phyloP scores from a whole-genome alignment of 2,888 invertebrate genomes.

The Trachelus iudaicus region DNA sequence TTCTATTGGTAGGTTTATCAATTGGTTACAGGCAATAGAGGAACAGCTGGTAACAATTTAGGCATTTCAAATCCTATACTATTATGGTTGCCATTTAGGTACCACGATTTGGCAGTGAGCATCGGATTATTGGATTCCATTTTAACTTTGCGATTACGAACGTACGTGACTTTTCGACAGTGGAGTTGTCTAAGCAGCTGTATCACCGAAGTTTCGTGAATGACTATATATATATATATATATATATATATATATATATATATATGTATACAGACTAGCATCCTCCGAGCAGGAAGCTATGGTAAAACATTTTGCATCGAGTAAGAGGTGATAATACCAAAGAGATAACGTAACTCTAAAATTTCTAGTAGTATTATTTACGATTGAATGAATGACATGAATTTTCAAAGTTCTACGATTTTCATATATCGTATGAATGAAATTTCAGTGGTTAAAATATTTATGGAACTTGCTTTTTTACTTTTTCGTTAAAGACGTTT shows the following conservation, averaged over 20 bases:
- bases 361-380: not conserved
- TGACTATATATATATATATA: not conserved
- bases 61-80: not conserved
- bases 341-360: not conserved
- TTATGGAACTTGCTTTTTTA: no score
- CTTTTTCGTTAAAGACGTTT: not conserved
- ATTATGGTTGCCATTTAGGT: not conserved
- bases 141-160: constrained; percentile 10
- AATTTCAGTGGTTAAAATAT: not conserved
- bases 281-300: not conserved
- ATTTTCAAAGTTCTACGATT: not conserved
- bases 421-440: not conserved
- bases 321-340: not conserved
- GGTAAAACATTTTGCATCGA: not conserved
- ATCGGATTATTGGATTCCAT: constrained; percentile 14
- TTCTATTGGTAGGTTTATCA: not conserved
- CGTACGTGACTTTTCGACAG: constrained; percentile 13
- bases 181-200: not conserved
- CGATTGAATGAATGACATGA: no score
- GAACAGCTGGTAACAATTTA: not conserved
- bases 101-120: not conserved
- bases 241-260: not conserved
- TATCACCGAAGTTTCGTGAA: not conserved
- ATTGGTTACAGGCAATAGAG: not conserved
- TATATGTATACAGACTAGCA: not conserved